These are phyloP conservation scores for Chloropsis hardwickii DNA, from an alignment of 2,113 vertebrate genomes.

Conservation along the genomic window DNA sequence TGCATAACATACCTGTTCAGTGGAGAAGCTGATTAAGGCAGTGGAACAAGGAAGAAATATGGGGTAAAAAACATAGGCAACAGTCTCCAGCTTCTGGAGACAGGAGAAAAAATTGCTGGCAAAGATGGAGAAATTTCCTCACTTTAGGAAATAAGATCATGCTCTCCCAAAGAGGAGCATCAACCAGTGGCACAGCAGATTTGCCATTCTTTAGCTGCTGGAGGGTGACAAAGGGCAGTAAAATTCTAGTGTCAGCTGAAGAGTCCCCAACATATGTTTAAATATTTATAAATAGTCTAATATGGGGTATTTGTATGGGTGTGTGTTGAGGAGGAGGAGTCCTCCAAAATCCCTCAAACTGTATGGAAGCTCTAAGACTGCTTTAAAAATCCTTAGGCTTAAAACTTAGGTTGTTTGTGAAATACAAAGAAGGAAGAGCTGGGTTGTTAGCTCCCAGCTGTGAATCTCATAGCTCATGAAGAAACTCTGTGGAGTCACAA, in stretches of 20 bases:
- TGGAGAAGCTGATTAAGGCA: background rate
- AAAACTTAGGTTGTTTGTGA: background rate
- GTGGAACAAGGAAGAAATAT: background rate
- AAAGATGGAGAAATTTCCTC: background rate
- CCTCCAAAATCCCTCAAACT: background rate
- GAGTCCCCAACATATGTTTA: fast-evolving
- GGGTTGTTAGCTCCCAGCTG: background rate
- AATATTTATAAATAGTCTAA: background rate
- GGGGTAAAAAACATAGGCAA: background rate
- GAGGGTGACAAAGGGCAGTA: background rate
- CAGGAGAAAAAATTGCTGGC: background rate
- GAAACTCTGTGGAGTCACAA: background rate
- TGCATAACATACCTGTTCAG: too few species aligned
- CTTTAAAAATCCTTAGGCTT: background rate
- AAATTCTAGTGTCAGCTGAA: background rate
- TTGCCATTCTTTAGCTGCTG: background rate
- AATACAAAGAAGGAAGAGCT: background rate
- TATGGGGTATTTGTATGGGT: background rate
- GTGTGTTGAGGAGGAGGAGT: background rate
- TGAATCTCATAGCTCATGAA: background rate
- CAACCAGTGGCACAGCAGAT: background rate
- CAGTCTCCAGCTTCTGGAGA: background rate
- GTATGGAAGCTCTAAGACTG: background rate
- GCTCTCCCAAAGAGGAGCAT: background rate
- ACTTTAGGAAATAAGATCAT: background rate